Evolutionary conservation across 2,888 invertebrate species (phyloP), one percentile per base, ranked within the genome.

Genomic region (Sminthurinus aureus): DNA sequence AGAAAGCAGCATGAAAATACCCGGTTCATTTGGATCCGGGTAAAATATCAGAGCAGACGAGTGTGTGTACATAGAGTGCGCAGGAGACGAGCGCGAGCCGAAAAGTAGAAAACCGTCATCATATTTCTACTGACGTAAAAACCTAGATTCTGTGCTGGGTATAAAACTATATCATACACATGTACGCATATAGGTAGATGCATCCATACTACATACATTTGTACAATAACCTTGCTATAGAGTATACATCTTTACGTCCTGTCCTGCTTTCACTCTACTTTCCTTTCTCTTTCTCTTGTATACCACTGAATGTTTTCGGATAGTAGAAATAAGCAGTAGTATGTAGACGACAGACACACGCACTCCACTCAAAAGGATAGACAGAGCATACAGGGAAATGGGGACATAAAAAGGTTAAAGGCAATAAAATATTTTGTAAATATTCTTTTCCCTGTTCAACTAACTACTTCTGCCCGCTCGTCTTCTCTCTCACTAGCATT

Each of bases 331-430:
- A 18, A 18, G 18, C 58, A 18, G 58, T 58, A 58, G 58, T 15
- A 58, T 13, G n/a, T 20, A 69, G 22, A 20, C 13, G 69, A 24
- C 20, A 75, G 8, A 51, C 75, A 71, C 12, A 71, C 20, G 20
- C 20, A 71, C n/a, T 22, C 13, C n/a, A 24, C n/a, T 12, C n/a
- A 71, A 71, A 71, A 20, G 3, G 50, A 74, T 12, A 75, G 51
- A 75, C 6, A 51, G 50, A 51, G 50, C 15, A 69, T 26, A 52
- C n/a, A 20, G 75, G 18, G 75, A 75, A 75, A 75, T 38, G 75
- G 51, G 75, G 75, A 22, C 75, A 75, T 75, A 51, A 51, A 74
- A 75, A 75, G 50, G 75, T 51, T 75, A 75, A 71, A 71, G 71
- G 71, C 71, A 71, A 24, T 13, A 24, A 22, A 71, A 71, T 24